These are phyloP conservation scores for Sipunculus nudus DNA, from an alignment of 2,888 invertebrate species.

Conservation along the genomic window DNA sequence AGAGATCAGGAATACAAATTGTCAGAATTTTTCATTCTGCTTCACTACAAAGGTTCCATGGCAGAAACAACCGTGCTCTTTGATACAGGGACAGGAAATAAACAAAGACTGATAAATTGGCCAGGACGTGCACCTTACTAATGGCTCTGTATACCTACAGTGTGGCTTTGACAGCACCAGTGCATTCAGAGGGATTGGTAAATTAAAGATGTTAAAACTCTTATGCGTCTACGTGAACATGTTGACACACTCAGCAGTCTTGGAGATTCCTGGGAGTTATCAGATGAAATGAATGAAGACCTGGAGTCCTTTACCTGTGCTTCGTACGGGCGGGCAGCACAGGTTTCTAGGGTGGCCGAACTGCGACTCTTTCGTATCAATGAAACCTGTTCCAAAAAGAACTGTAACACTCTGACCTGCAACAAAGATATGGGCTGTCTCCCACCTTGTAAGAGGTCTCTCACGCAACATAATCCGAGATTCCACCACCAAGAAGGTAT, in stretches of 20 bases:
- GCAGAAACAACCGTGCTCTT: constrained; percentile 15
- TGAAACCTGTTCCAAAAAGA: neutral
- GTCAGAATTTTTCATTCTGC: constrained; percentile 21
- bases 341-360: constrained; percentile 6
- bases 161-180: constrained; percentile 25
- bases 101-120: constrained; percentile 11
- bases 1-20: constrained; percentile 15
- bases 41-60: constrained; percentile 15
- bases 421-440: constrained; percentile 20
- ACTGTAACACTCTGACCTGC: neutral
- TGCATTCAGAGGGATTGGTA: constrained; percentile 22
- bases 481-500: constrained; percentile 8
- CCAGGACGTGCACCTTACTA: constrained; percentile 7
- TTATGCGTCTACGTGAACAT: neutral
- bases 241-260: neutral
- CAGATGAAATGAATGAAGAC: constrained; percentile 3
- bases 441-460: constrained; percentile 6
- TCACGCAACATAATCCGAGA: constrained; percentile 12
- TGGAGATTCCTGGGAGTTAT: constrained; percentile 11
- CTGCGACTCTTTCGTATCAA: neutral
- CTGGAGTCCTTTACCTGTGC: constrained; percentile 21
- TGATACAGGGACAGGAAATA: constrained; percentile 22
- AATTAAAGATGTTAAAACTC: constrained; percentile 15
- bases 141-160: constrained; percentile 24
- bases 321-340: constrained; percentile 13